phyloP scores from a whole-genome alignment of 2,888 invertebrate species.

The Mellilla xanthometata region DNA sequence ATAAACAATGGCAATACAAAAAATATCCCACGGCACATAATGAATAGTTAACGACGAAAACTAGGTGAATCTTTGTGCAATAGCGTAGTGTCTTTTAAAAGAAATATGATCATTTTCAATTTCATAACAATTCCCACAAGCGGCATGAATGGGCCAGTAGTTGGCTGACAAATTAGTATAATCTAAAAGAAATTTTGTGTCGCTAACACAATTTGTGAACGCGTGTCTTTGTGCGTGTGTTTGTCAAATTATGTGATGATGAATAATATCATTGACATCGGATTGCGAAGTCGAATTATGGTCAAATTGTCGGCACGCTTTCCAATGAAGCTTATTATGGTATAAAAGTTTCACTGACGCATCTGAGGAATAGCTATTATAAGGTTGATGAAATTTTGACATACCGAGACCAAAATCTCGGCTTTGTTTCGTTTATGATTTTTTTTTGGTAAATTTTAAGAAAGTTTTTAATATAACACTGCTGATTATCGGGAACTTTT shows the following conservation, averaged over 20 bases:
- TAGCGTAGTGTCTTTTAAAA: constrained; percentile 77
- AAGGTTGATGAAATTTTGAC: constrained; percentile 1
- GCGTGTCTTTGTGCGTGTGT: constrained; percentile 53
- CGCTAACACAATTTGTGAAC: constrained; percentile 48
- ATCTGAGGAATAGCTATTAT: background rate
- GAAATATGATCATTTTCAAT: constrained; percentile 82
- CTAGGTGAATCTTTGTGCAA: constrained; percentile 83
- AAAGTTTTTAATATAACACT: too few relatives aligned
- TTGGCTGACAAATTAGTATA: constrained; percentile 76
- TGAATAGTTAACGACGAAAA: constrained; percentile 81
- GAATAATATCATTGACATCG: constrained; percentile 47
- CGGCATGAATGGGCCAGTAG: constrained; percentile 65
- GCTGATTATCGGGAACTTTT: too few relatives aligned
- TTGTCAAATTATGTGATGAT: constrained; percentile 58
- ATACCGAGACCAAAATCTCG: background rate
- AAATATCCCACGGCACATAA: constrained; percentile 79
- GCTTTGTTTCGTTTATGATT: too few relatives aligned
- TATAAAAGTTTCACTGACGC: constrained; percentile 13
- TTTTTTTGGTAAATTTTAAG: too few relatives aligned
- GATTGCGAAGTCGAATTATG: constrained; percentile 30
- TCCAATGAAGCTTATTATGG: constrained; percentile 23
- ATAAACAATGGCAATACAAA: constrained; percentile 71
- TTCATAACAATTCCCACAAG: constrained; percentile 80
- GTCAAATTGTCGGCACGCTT: constrained; percentile 31
- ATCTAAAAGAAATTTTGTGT: constrained; percentile 75